Evolutionary conservation across 2,888 invertebrate genomes (phyloP).

Genomic region (Boloria selene): DNA sequence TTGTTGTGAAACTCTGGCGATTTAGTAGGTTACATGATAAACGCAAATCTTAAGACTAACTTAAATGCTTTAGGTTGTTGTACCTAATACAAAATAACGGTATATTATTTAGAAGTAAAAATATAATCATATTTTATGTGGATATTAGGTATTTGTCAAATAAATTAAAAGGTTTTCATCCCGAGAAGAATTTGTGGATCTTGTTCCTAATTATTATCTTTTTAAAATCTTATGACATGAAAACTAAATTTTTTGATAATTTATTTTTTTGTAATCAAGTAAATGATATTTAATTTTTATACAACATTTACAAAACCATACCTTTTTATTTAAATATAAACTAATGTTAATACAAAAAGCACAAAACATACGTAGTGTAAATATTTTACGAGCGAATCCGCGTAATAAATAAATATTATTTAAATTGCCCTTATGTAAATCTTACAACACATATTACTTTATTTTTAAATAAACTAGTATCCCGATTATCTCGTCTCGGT

Average conservation of each 20-base stretch:
- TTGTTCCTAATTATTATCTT: too few relatives aligned
- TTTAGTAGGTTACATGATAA: background rate
- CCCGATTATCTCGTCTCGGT: constrained; percentile 20
- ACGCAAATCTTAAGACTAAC: background rate
- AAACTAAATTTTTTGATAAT: too few relatives aligned
- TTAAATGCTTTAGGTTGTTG: background rate
- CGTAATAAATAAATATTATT: too few relatives aligned
- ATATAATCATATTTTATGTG: background rate
- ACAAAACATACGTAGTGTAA: too few relatives aligned
- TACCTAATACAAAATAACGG: constrained; percentile 12
- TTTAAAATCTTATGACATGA: too few relatives aligned
- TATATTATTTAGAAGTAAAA: constrained; percentile 7
- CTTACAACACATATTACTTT: background rate
- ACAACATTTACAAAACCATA: too few relatives aligned
- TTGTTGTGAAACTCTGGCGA: too few relatives aligned
- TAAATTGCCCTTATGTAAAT: background rate
- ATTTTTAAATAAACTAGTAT: constrained; percentile 26
- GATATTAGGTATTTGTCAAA: constrained; percentile 15
- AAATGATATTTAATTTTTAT: too few relatives aligned
- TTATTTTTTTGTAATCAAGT: too few relatives aligned
- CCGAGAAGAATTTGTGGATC: background rate
- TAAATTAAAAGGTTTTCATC: background rate
- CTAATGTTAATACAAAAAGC: too few relatives aligned
- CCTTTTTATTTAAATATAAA: too few relatives aligned
- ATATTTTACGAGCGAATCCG: too few relatives aligned